phyloP scores from a whole-genome alignment of 2,113 vertebrate species.

The Rhizomys pruinosus region DNA sequence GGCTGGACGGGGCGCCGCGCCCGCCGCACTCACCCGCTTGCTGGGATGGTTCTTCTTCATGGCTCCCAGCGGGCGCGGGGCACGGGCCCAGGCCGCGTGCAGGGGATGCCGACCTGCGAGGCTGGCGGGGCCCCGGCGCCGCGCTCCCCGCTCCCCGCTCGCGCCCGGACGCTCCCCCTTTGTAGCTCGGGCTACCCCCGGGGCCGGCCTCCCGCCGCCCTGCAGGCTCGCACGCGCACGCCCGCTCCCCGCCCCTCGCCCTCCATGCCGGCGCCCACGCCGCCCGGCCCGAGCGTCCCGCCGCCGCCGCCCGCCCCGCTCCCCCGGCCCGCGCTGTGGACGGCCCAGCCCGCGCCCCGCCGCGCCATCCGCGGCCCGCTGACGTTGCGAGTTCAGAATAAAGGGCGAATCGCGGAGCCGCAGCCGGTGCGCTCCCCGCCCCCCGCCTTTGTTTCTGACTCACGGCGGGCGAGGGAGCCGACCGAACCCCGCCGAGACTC shows the following conservation, averaged over 20 bases:
- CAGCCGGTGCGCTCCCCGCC: conserved; percentile 51
- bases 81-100: not conserved
- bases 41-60: conserved; percentile 93
- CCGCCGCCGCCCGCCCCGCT: conserved; percentile 71
- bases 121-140: conserved; percentile 62
- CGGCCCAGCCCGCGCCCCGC: conserved; percentile 78
- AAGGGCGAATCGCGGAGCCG: conserved; percentile 83
- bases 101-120: conserved; percentile 53
- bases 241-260: conserved; percentile 78
- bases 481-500: not conserved
- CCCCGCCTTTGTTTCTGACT: conserved; percentile 84
- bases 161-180: conserved; percentile 64
- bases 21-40: conserved; percentile 89
- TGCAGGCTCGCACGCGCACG: conserved; percentile 53
- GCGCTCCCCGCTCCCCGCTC: conserved; percentile 36
- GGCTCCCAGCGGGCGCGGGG: not conserved
- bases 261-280: conserved; percentile 64
- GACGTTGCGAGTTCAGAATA: conserved; percentile 84
- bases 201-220: conserved; percentile 57
- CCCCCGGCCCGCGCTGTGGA: conserved; percentile 63
- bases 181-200: conserved; percentile 76
- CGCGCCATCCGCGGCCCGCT: conserved; percentile 87
- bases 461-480: not conserved
- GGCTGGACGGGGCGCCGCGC: not conserved
- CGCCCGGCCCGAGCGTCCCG: conserved; percentile 78